phyloP scores from a whole-genome alignment of 2,113 vertebrate genomes.

The Tragelaphus strepsiceros region DNA sequence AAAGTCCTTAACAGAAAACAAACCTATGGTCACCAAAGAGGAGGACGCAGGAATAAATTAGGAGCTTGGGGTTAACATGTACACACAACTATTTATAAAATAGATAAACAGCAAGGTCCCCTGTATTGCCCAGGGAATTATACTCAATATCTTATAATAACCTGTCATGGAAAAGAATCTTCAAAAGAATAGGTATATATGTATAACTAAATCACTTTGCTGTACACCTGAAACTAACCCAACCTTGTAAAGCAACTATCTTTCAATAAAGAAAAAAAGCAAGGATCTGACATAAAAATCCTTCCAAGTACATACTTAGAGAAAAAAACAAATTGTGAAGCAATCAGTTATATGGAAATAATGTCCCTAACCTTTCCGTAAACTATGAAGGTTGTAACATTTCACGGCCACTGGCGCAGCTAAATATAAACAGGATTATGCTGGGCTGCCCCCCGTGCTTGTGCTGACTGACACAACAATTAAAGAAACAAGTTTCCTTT shows the following conservation, averaged over 20 bases:
- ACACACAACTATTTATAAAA: neutral
- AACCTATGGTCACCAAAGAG: neutral
- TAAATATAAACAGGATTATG: slow-evolving; percentile 62
- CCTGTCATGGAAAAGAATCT: neutral
- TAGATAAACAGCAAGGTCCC: neutral
- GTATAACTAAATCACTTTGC: neutral
- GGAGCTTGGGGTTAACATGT: neutral
- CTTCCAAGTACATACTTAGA: neutral
- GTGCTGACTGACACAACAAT: slow-evolving; percentile 49
- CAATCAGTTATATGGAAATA: slow-evolving; percentile 13
- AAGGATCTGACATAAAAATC: neutral
- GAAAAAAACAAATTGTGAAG: slow-evolving; percentile 41
- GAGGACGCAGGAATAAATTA: neutral
- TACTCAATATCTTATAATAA: neutral
- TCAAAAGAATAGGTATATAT: neutral
- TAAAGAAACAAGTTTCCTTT: slow-evolving; percentile 68
- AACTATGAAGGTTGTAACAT: slow-evolving; percentile 51
- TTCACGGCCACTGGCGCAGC: slow-evolving; percentile 47
- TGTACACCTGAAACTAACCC: neutral
- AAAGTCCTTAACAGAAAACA: neutral
- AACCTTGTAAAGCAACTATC: neutral
- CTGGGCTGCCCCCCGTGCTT: neutral
- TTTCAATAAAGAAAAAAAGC: neutral
- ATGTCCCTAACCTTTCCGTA: slow-evolving; percentile 41
- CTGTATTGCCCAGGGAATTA: neutral